These are phyloP conservation scores for Acrocephalus arundinaceus DNA, from an alignment of 2,113 vertebrate species.

Conservation along the genomic window DNA sequence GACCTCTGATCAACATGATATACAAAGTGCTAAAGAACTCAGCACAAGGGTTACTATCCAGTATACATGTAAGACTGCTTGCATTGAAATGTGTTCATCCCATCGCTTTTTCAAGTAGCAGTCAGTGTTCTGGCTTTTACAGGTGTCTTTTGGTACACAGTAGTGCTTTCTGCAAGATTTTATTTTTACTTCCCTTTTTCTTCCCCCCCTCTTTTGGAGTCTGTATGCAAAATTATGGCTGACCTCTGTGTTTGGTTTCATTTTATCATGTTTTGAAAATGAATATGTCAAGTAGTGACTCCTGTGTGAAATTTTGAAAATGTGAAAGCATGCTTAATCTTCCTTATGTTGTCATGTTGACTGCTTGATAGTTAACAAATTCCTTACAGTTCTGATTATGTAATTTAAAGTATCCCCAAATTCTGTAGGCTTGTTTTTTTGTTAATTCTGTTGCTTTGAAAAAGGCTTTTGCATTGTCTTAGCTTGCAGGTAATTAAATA, in stretches of 20 bases:
- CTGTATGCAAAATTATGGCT: slow-evolving; percentile 60
- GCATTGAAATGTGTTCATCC: slow-evolving; percentile 76
- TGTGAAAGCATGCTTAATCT: slow-evolving; percentile 63
- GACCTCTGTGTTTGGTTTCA: slow-evolving; percentile 54
- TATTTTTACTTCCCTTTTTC: not conserved
- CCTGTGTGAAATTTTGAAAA: slow-evolving; percentile 13
- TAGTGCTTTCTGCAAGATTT: slow-evolving; percentile 65
- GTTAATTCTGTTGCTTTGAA: not conserved
- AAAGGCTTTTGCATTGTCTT: slow-evolving; percentile 16
- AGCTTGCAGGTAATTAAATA: not conserved
- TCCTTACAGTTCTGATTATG: not conserved
- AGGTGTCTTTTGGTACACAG: slow-evolving; percentile 46
- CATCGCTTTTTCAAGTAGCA: slow-evolving; percentile 76
- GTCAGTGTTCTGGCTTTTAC: slow-evolving; percentile 72
- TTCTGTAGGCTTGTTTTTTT: not conserved
- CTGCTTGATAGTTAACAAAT: slow-evolving; percentile 33
- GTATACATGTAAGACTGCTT: slow-evolving; percentile 89
- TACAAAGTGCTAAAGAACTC: slow-evolving; percentile 88
- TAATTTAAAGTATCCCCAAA: not conserved
- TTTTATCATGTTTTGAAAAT: slow-evolving; percentile 43
- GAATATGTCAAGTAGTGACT: slow-evolving; percentile 33
- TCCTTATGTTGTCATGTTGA: slow-evolving; percentile 51
- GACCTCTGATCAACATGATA: slow-evolving; percentile 89
- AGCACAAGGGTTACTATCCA: slow-evolving; percentile 82
- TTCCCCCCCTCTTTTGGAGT: not conserved